Evolutionary conservation across 2,113 vertebrate genomes (phyloP).

Genomic region (Macroglossus sobrinus): DNA sequence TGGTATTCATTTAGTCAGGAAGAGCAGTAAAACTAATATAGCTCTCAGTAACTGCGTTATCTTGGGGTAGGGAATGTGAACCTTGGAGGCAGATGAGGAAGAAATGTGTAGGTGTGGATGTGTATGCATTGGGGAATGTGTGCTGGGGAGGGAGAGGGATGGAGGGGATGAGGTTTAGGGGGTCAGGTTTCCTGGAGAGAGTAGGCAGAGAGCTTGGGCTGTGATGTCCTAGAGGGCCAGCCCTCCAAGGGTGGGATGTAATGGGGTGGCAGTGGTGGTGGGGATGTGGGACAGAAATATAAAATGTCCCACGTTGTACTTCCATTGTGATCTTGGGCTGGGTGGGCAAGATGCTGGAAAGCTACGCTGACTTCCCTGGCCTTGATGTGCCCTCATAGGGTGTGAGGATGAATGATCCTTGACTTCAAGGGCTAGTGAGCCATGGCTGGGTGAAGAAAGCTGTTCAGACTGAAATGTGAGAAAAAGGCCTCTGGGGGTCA

Average conservation of each 20-base stretch:
- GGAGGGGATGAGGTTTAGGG: neutral
- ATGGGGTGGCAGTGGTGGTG: neutral
- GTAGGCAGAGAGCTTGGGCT: neutral
- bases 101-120: neutral
- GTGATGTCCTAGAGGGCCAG: neutral
- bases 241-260: neutral
- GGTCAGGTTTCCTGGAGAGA: neutral
- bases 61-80: neutral
- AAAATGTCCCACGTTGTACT: neutral
- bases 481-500: slow-evolving; percentile 48
- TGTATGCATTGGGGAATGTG: no score
- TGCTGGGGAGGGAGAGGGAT: neutral
- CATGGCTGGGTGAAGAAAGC: slow-evolving; percentile 69
- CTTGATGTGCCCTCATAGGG: neutral
- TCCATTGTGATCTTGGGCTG: neutral
- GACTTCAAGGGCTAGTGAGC: slow-evolving; percentile 59
- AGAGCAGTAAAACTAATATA: neutral
- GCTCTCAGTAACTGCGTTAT: neutral
- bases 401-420: slow-evolving; percentile 51
- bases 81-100: neutral
- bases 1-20: neutral
- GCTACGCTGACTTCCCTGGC: neutral
- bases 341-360: neutral
- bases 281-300: neutral
- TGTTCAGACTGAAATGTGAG: slow-evolving; percentile 59